Evolutionary conservation across 2,888 invertebrate species (phyloP), one percentile per base, ranked within the genome.

Genomic region (Caenorhabditis panamensis): DNA sequence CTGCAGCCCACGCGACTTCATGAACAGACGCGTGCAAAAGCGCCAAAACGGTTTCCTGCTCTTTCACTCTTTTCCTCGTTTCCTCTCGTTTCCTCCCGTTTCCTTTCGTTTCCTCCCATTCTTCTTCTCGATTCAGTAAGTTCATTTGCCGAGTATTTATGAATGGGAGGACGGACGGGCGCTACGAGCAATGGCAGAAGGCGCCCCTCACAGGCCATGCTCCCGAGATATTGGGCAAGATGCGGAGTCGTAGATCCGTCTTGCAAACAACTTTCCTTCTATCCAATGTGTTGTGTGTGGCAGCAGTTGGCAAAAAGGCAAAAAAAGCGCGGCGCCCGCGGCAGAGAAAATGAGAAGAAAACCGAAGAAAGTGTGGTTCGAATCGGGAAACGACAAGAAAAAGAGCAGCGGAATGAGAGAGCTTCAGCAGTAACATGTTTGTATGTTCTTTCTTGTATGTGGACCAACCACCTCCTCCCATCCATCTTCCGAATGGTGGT

Each of bases 81-180:
- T 18, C 41, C 47, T 47, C 67, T 67, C 41, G 8, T 36, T 18
- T 41, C 36, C 20, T 36, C 47, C 31, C 53, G 56, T 73, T 49
- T 18, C 41, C 47, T 47, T 75, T 67, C 41, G 8, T 36, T 18
- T 41, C 36, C 20, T 36, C 47, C 31, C 53, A 16, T 58, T 59
- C 44, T 49, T 53, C 31, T 53, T 61, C 61, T 66, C 56, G 49
- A 76, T 66, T 59, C 59, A 76, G 68, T 76, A 68, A 68, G 67
- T 76, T 76, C 76, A 76, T 68, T 75, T 75, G 75, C 61, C 66
- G 66, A 75, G 75, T 61, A 75, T 75, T 75, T 75, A 75, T 75
- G 75, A 75, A 75, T 75, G 75, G 59, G 58, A 71, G 53, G 62
- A 61, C 31, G 59, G 64, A 64, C 54, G 73, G 64, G 73, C 64